A percentile compares a stretch with the other conserved stretches of the same genome.
Conservation (phyloP, 2,113 vertebrate genomes). For the Leiothrix lutea region DNA sequence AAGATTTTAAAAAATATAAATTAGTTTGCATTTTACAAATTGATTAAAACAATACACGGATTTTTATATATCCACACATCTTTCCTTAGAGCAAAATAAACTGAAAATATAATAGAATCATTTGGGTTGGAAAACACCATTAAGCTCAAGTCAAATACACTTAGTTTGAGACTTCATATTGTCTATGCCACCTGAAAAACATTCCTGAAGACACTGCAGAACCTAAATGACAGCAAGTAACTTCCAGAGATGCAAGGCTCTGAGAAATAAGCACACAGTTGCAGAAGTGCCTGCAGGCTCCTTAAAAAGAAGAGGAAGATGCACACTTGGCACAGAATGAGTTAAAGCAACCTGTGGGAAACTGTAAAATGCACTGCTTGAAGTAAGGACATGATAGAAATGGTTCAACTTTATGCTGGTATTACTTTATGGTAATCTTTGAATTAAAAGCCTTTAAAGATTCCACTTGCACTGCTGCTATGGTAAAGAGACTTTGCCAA, state of each 20-base stretch:
- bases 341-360: background rate
- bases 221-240: background rate
- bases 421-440: background rate
- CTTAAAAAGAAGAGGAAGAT: background rate
- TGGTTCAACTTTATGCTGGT: accelerated
- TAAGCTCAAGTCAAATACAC: background rate
- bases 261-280: background rate
- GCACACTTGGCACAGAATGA: background rate
- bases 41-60: background rate
- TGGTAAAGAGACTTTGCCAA: background rate
- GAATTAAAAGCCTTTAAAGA: background rate
- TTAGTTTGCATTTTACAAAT: background rate
- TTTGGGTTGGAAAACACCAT: background rate
- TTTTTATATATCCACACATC: background rate
- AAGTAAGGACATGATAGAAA: background rate
- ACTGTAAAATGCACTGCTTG: background rate
- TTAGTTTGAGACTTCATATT: background rate
- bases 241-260: background rate
- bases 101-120: background rate
- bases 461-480: background rate
- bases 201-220: background rate
- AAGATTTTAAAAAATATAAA: conserved; percentile 1
- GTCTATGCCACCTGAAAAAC: background rate
- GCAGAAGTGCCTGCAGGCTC: background rate
- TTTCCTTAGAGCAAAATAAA: background rate